A percentile compares a stretch with the other conserved stretches of the same genome.
Evolutionary conservation across 2,797 vertebrate species (phyloP).

Genomic region (Myotis daubentonii): DNA sequence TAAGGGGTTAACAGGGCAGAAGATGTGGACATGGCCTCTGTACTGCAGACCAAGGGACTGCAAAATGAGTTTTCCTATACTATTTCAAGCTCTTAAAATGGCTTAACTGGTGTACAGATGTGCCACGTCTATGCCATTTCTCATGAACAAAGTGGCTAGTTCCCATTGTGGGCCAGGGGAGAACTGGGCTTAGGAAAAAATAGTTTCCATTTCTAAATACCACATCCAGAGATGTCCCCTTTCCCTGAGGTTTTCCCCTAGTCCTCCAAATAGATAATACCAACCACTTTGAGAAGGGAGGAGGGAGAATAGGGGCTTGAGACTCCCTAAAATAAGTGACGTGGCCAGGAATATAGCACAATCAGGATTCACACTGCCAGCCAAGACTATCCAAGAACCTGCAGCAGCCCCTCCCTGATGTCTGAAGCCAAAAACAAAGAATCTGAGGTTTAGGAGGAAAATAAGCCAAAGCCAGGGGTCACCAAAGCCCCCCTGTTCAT

Average conservation of each 20-base stretch:
- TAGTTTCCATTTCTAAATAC: constrained; percentile 33
- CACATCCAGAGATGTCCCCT: constrained; percentile 2
- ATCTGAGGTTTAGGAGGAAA: background rate
- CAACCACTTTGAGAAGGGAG: background rate
- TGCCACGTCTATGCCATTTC: constrained; percentile 4
- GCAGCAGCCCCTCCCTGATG: background rate
- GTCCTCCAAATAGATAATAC: background rate
- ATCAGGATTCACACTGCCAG: background rate
- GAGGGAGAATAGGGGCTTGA: background rate
- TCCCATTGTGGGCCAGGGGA: constrained; percentile 1
- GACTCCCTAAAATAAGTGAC: background rate
- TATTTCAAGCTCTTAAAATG: background rate
- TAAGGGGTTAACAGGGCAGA: background rate
- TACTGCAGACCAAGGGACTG: background rate
- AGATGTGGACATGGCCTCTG: background rate
- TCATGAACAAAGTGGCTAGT: constrained; percentile 51
- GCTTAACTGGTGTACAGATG: constrained; percentile 50
- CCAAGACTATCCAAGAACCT: background rate
- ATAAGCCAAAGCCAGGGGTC: background rate
- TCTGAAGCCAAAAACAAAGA: background rate
- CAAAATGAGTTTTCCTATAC: background rate
- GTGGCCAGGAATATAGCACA: background rate
- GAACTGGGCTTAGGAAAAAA: constrained; percentile 42
- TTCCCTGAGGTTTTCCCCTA: background rate
- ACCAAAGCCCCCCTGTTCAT: background rate